These are phyloP conservation scores for Mastacembelus armatus DNA, from an alignment of 2,797 vertebrate genomes.

Conservation along the genomic window DNA sequence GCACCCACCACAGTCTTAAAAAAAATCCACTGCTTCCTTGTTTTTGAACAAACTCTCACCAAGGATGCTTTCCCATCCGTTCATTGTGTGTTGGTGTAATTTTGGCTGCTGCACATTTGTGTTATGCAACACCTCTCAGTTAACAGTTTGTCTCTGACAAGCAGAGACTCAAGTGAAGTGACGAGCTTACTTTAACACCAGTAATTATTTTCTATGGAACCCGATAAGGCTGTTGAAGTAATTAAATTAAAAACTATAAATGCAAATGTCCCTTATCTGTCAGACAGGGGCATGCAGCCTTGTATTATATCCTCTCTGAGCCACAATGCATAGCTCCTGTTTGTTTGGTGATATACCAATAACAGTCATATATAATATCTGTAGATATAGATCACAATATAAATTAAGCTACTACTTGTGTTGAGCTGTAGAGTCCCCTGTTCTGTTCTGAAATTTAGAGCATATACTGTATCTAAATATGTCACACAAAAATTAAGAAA, in stretches of 20 bases:
- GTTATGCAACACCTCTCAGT: background rate
- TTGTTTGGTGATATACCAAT: no score
- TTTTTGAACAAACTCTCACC: slow-evolving; percentile 17
- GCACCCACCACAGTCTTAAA: slow-evolving; percentile 2
- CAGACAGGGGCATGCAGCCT: background rate
- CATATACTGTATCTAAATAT: no score
- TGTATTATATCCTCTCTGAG: no score
- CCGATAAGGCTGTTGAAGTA: background rate
- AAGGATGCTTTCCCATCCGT: slow-evolving; percentile 22
- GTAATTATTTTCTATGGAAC: background rate
- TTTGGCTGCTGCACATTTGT: background rate
- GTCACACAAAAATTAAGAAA: no score
- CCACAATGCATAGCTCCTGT: no score
- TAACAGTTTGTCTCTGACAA: slow-evolving; percentile 4
- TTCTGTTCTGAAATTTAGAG: no score
- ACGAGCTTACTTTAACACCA: background rate
- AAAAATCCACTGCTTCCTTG: slow-evolving; percentile 19
- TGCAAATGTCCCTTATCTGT: background rate
- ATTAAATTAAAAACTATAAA: background rate
- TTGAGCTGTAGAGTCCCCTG: no score
- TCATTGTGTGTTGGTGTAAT: background rate
- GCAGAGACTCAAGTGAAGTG: background rate
- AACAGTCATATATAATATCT: no score
- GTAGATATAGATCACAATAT: no score
- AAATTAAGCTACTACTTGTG: no score